Conservation (phyloP, 2,888 invertebrate genomes). For the Ectobius pallidus region DNA sequence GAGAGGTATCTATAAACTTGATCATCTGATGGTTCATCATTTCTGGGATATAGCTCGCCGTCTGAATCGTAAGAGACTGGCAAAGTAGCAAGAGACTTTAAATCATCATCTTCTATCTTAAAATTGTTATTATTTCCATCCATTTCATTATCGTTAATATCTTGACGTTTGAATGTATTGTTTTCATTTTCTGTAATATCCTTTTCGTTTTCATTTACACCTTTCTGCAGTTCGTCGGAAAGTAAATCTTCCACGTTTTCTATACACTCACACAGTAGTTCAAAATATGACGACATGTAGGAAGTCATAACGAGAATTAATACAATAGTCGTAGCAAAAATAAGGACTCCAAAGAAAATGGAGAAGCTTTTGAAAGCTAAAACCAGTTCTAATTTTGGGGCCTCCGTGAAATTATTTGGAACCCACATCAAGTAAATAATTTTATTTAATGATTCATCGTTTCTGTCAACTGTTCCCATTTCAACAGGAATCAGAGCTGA, state of each 20-base stretch:
- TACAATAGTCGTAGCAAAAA: neutral
- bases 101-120: no score
- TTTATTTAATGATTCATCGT: neutral
- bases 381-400: neutral
- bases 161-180: no score
- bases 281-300: neutral
- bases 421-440: neutral
- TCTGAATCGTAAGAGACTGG: no score
- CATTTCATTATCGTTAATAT: no score
- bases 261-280: neutral
- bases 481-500: neutral
- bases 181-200: no score
- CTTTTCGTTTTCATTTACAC: neutral
- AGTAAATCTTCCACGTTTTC: neutral
- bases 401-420: neutral
- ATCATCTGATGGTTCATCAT: no score
- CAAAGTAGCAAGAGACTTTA: no score
- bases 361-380: neutral
- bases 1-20: no score
- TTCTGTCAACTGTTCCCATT: neutral
- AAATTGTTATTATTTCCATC: no score
- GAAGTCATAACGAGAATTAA: neutral
- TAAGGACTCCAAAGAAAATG: neutral
- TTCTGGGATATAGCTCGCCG: no score
- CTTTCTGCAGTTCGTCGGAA: neutral